A percentile compares a stretch with the other conserved stretches of the same genome.
Conservation (phyloP, 2,113 vertebrate species). For the Lathamus discolor region DNA sequence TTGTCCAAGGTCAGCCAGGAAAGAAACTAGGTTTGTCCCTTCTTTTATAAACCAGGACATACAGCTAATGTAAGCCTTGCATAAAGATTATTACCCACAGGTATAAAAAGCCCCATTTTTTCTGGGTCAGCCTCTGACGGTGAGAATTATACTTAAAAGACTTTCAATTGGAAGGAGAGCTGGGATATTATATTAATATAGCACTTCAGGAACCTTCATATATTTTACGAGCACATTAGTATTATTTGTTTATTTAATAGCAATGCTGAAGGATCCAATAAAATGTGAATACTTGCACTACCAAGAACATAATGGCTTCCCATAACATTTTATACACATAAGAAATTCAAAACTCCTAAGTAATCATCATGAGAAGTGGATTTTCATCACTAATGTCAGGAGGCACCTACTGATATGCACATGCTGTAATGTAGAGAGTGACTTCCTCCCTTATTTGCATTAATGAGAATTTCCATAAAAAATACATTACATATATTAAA, state of each 20-base stretch:
- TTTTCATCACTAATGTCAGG: slow-evolving; percentile 50
- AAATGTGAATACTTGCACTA: slow-evolving; percentile 57
- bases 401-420: slow-evolving; percentile 29
- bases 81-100: background rate
- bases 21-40: background rate
- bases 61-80: background rate
- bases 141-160: background rate
- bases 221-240: slow-evolving; percentile 59
- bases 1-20: background rate
- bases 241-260: slow-evolving; percentile 70
- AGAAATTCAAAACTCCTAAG: slow-evolving; percentile 57
- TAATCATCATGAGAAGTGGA: slow-evolving; percentile 57
- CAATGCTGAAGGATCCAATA: slow-evolving; percentile 60
- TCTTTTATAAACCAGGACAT: background rate
- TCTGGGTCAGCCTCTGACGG: background rate
- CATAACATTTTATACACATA: slow-evolving; percentile 59
- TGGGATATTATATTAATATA: slow-evolving; percentile 35
- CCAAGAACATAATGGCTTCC: slow-evolving; percentile 53
- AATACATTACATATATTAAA: slow-evolving; percentile 36
- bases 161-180: background rate
- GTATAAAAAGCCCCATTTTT: background rate
- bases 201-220: slow-evolving; percentile 37
- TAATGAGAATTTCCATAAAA: slow-evolving; percentile 64
- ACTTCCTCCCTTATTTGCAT: slow-evolving; percentile 52
- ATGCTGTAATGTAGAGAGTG: background rate